phyloP scores from a whole-genome alignment of 2,113 vertebrate genomes.

The Paralichthys olivaceus region DNA sequence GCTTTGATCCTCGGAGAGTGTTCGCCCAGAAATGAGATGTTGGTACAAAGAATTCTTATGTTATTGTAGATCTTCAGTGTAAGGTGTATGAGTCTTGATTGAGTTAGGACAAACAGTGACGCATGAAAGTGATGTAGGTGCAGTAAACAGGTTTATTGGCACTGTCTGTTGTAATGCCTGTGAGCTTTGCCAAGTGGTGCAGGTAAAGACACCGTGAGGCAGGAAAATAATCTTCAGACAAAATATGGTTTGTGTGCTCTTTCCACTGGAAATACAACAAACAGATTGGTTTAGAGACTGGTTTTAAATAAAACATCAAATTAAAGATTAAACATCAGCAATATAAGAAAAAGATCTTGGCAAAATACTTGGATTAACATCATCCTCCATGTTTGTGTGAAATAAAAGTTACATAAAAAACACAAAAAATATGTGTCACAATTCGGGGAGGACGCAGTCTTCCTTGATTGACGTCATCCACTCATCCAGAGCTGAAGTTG shows the following conservation, averaged over 20 bases:
- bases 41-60: neutral
- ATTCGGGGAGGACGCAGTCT: too few relatives aligned
- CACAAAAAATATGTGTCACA: too few relatives aligned
- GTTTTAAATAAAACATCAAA: too few relatives aligned
- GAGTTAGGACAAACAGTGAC: constrained; percentile 1
- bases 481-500: too few relatives aligned
- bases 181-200: neutral
- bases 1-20: neutral
- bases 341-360: neutral
- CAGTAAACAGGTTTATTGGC: constrained; percentile 22
- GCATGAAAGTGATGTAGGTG: constrained; percentile 9
- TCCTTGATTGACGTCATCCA: too few relatives aligned
- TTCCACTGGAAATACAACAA: too few relatives aligned
- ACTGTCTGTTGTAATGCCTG: neutral
- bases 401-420: too few relatives aligned
- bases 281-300: too few relatives aligned
- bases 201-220: neutral
- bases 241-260: too few relatives aligned
- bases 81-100: neutral
- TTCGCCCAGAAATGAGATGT: constrained; percentile 7
- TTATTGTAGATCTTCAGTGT: neutral
- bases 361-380: too few relatives aligned
- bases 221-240: neutral
- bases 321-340: neutral
- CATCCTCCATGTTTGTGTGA: too few relatives aligned